Evolutionary conservation across 2,113 vertebrate species (phyloP), one percentile per base, ranked within the genome.

Genomic region (Penelope pileata): DNA sequence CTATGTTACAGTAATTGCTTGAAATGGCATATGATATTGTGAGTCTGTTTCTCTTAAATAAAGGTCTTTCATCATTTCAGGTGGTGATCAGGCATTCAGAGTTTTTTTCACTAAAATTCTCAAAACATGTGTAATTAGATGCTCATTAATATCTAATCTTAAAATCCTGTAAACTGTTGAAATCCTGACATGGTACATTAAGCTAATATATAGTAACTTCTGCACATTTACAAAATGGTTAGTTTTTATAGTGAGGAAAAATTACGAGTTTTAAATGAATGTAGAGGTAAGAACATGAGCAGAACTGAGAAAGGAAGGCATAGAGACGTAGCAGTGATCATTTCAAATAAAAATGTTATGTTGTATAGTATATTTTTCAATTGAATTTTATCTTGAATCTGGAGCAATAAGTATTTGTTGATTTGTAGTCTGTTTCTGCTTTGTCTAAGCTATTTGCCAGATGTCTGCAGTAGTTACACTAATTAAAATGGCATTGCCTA

Each of bases 341-440:
- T 63, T 94, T 91, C n/a, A 51, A 86, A 34, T 69, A 67, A 58
- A 38, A 56, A 34, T n/a, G 83, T 19, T 73, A 63, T 82, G n/a
- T 86, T 92, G 34, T 87, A 43, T 69, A 80, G 16, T 60, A 14
- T 73, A 91, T 93, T 95, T 88, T 87, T 94, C 60, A 91, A 73
- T 62, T 78, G 12, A 91, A 76, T 86, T 96, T 88, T 90, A 73
- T 90, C 43, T 91, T 95, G 83, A 97, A 98, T 97, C 97, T 98
- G 98, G 98, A 98, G 98, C 98, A 98, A 98, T 94, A 98, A 98
- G 98, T 98, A 98, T 98, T 98, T 97, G 91, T 96, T 97, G 94
- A 97, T 98, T 89, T 3, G 72, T 96, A 92, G 29, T 96, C 86
- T 94, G 91, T 95, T 91, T 97, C 96, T 96, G 96, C 97, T 97